These are phyloP conservation scores for Sepioteuthis lessoniana DNA, from an alignment of 2,888 invertebrate genomes.

Conservation along the genomic window DNA sequence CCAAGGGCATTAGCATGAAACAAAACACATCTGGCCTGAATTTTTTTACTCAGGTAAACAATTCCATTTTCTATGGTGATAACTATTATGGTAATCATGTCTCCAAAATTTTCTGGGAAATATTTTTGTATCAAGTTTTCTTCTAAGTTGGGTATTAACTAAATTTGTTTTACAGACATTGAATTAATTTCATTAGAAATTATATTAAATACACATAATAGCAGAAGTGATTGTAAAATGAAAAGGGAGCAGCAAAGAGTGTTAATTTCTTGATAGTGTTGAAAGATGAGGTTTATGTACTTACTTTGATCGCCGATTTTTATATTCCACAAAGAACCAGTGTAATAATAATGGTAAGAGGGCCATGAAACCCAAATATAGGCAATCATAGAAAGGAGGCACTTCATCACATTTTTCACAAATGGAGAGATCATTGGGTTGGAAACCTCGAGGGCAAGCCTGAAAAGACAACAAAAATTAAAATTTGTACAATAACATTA, in stretches of 20 bases:
- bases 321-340: slow-evolving; percentile 90
- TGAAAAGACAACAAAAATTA: slow-evolving; percentile 53
- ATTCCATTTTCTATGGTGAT: no score
- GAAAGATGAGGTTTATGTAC: slow-evolving; percentile 34
- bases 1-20: no score
- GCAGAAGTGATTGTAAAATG: neutral
- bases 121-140: neutral
- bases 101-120: neutral
- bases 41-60: no score
- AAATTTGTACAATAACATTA: neutral
- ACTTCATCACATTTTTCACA: slow-evolving; percentile 85
- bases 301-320: slow-evolving; percentile 84
- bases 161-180: neutral
- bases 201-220: no score
- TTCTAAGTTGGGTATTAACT: neutral
- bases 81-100: no score
- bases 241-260: neutral
- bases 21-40: no score
- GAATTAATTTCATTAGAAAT: no score
- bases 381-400: slow-evolving; percentile 91
- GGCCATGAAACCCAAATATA: slow-evolving; percentile 95
- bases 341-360: slow-evolving; percentile 89
- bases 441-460: slow-evolving; percentile 80
- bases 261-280: neutral
- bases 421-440: slow-evolving; percentile 79